Base-by-base conservation (phyloP, 2,888 invertebrate species). In the Leucophora obtusa region DNA sequence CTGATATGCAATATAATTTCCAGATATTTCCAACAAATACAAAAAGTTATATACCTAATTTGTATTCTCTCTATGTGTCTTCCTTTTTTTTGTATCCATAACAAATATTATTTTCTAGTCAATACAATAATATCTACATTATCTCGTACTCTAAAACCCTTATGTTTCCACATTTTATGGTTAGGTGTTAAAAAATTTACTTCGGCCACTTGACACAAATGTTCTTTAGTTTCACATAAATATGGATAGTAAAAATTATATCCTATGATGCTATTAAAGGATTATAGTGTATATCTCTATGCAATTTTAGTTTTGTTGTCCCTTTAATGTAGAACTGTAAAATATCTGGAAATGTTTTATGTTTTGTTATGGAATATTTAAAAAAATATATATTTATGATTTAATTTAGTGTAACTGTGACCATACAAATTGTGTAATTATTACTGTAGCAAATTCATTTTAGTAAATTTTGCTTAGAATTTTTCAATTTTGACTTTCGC, bases 151-250 rank as follows among this genome's bases (percentile, higher is more conserved):
- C 4, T n/a, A n/a, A 38, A 6, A n/a, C 43, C n/a, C n/a, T 47
- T 6, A n/a, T 5, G 2, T 47, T 47, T 47, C 62, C 62, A 35
- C 18, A 43, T 62, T 69, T 73, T 77, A 69, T 77, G 73, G 76
- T 65, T 69, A 77, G 76, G 65, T 81, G 73, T 65, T 73, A 70
- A 70, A 76, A 65, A 76, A 76, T 77, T 73, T 73, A 73, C 76
- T 81, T 63, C 33, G 68, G 76, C 76, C 80, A 76, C 76, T 80
- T 76, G 79, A 72, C 66, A 75, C 43, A 53, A 69, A 68, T 74
- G 54, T 62, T 17, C 53, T 43, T 17, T 47, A 47, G 43, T 47
- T 47, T 14, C 43, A 47, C 43, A 47, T 47, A 47, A 47, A 47
- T 47, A 47, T 47, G n/a, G 14, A 14, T n/a, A 1, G 43, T 47